These are phyloP conservation scores for Cybosia mesomella DNA, from an alignment of 2,888 invertebrate species.

Conservation along the genomic window DNA sequence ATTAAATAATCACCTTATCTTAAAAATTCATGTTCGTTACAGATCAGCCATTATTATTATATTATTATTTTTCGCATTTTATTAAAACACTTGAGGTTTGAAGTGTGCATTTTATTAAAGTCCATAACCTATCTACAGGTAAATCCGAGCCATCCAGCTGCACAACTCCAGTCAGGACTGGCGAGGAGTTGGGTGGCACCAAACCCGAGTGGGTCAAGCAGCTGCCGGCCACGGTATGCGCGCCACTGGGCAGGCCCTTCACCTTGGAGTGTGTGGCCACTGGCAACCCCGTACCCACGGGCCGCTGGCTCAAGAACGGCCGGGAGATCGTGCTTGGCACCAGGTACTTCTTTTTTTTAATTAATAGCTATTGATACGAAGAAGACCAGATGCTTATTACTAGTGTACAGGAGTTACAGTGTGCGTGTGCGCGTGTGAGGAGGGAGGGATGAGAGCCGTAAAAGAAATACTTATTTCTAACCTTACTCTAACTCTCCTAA, in stretches of 20 bases:
- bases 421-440: too few relatives aligned
- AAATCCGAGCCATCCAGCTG: constrained; percentile 96
- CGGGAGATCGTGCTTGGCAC: constrained; percentile 94
- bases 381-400: too few relatives aligned
- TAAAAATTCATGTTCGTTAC: not conserved
- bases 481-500: too few relatives aligned
- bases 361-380: too few relatives aligned
- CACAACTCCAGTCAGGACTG: constrained; percentile 96
- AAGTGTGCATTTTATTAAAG: too few relatives aligned
- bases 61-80: not conserved
- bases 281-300: constrained; percentile 95
- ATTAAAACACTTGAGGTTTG: too few relatives aligned
- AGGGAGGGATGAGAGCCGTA: too few relatives aligned
- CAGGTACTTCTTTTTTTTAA: constrained; percentile 64
- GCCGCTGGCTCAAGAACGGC: constrained; percentile 96
- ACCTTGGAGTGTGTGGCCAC: constrained; percentile 95
- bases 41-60: not conserved
- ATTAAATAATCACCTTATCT: too few relatives aligned
- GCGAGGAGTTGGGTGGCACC: constrained; percentile 95
- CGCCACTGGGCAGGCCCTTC: constrained; percentile 93
- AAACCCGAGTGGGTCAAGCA: constrained; percentile 96
- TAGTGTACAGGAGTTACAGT: too few relatives aligned
- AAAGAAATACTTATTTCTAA: too few relatives aligned
- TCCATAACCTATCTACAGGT: constrained; percentile 60
- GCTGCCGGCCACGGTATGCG: constrained; percentile 91